Evolutionary conservation across 2,888 invertebrate species (phyloP), one percentile per base, ranked within the genome.

Genomic region (Drosophila gaucha): DNA sequence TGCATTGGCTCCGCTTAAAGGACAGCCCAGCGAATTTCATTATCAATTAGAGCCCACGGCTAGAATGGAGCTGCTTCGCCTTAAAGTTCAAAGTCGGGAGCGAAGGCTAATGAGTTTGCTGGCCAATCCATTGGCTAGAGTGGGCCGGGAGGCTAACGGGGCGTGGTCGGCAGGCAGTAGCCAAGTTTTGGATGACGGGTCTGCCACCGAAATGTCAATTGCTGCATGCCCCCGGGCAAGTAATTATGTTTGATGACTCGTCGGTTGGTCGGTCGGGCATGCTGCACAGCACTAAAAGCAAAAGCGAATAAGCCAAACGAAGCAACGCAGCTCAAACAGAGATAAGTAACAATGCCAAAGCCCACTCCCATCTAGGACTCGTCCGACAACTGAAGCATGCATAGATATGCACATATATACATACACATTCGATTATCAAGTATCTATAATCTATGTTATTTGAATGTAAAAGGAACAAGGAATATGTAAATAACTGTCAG

Each of bases 241-340:
- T 80, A 80, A 86, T 80, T 80, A 80, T 83, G 86, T 78, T 86
- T 86, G 80, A 80, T 79, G 86, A 78, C 80, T 82, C 56, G 60
- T 55, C 57, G n/a, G n/a, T n/a, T n/a, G n/a, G n/a, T n/a, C n/a
- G 68, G 55, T 60, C 51, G 59, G 39, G 6, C 24, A 24, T 39
- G 68, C 30, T 41, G 36, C 36, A 50, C 49, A 52, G 59, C 54
- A 38, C 47, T 62, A 39, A 60, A 33, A 47, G 47, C 51, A 57
- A 66, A 67, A 43, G 52, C 56, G 62, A 62, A 52, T 56, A 35
- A 47, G 65, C 58, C 80, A 41, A 54, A 66, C 49, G 47, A 20
- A 47, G 54, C 47, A 16, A n/a, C 41, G 47, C 28, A 16, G 22
- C 39, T 30, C 16, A 28, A 31, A 44, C 3, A 14, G 10, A 28